These are phyloP conservation scores for Hozukius guyotensis DNA, from an alignment of 2,797 vertebrate species.

Conservation along the genomic window DNA sequence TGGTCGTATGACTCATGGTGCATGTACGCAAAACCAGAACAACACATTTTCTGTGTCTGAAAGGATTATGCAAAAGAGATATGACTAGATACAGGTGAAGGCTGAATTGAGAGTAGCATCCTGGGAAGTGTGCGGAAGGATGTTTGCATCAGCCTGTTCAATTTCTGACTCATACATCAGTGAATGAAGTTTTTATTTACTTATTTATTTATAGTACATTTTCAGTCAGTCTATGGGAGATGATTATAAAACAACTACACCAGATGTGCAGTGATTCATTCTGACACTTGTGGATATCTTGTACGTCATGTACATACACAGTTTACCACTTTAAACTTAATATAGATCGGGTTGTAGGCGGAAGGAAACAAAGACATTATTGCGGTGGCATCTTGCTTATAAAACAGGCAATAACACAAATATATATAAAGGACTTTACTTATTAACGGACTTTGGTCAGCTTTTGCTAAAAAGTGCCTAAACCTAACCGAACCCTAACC, in stretches of 20 bases:
- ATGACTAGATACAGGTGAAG: neutral
- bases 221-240: neutral
- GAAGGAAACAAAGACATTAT: neutral
- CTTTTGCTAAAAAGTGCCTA: neutral
- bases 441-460: neutral
- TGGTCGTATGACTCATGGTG: neutral
- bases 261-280: neutral
- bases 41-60: neutral
- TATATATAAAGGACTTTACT: neutral
- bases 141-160: neutral
- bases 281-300: neutral
- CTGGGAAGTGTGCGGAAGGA: neutral
- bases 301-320: neutral
- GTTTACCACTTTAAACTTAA: neutral
- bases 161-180: neutral
- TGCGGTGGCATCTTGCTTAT: no score
- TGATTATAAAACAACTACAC: neutral
- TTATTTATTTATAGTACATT: neutral
- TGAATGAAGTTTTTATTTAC: neutral
- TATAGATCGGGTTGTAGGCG: neutral
- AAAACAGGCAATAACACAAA: neutral
- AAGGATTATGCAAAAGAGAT: conserved; percentile 7
- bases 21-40: neutral
- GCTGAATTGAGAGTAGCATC: neutral
- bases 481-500: neutral